phyloP scores from a whole-genome alignment of 2,888 invertebrate genomes.

The Noctua janthe region DNA sequence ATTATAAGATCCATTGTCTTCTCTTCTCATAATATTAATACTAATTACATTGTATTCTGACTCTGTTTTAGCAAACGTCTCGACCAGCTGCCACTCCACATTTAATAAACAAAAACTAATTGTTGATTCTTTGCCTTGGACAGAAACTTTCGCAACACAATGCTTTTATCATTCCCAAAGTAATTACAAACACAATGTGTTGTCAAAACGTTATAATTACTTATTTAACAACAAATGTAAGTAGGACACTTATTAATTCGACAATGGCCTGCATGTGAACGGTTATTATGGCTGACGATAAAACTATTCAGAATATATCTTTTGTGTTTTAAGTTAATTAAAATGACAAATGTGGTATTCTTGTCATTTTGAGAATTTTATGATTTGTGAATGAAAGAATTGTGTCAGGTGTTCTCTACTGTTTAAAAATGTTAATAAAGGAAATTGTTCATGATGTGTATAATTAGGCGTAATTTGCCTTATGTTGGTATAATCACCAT shows the following conservation, averaged over 20 bases:
- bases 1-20: slow-evolving; percentile 51
- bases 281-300: slow-evolving; percentile 58
- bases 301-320: slow-evolving; percentile 61
- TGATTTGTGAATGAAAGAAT: slow-evolving; percentile 58
- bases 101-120: slow-evolving; percentile 61
- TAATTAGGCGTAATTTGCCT: slow-evolving; percentile 30
- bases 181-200: slow-evolving; percentile 67
- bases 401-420: slow-evolving; percentile 58
- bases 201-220: slow-evolving; percentile 72
- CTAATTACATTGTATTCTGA: slow-evolving; percentile 46
- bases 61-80: slow-evolving; percentile 40
- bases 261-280: slow-evolving; percentile 67
- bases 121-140: slow-evolving; percentile 65
- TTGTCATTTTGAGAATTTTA: slow-evolving; percentile 58
- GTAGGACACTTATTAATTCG: slow-evolving; percentile 65
- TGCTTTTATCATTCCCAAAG: slow-evolving; percentile 64
- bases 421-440: slow-evolving; percentile 45
- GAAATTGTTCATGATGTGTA: slow-evolving; percentile 30
- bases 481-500: slow-evolving; percentile 8
- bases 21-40: slow-evolving; percentile 47
- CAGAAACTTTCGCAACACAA: slow-evolving; percentile 67
- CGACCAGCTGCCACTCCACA: slow-evolving; percentile 49
- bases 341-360: slow-evolving; percentile 67
- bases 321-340: slow-evolving; percentile 67
- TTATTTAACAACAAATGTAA: slow-evolving; percentile 69